phyloP scores from a whole-genome alignment of 2,888 invertebrate genomes.

The Callyntrura sp. region DNA sequence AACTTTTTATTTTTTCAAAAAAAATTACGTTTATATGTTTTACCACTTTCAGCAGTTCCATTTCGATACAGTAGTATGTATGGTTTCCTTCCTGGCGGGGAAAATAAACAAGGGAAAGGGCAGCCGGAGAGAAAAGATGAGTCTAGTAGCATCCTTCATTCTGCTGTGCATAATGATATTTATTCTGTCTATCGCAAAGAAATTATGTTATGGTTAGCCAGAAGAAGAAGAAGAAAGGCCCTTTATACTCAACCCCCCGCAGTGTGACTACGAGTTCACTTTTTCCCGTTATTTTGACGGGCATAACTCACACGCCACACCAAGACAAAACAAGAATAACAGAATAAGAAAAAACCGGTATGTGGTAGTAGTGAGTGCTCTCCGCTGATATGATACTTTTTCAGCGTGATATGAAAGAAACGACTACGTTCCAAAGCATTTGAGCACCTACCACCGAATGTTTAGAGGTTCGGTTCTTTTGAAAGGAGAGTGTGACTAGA shows the following conservation, averaged over 20 bases:
- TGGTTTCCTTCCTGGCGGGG: background rate
- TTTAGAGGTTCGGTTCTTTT: slow-evolving; percentile 21
- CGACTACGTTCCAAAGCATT: slow-evolving; percentile 21
- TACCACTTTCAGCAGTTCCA: background rate
- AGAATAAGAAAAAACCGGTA: background rate
- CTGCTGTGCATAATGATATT: slow-evolving; percentile 47
- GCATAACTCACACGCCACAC: slow-evolving; percentile 46
- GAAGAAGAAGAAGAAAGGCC: slow-evolving; percentile 17
- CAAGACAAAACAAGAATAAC: background rate
- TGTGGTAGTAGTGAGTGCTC: background rate
- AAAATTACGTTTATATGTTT: background rate
- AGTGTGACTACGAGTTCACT: slow-evolving; percentile 52
- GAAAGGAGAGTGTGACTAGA: slow-evolving; percentile 66
- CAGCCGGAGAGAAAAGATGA: slow-evolving; percentile 36
- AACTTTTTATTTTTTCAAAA: background rate
- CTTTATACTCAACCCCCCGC: slow-evolving; percentile 65
- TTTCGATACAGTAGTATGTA: background rate
- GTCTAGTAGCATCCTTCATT: slow-evolving; percentile 27
- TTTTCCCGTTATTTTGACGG: slow-evolving; percentile 62
- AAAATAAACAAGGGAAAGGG: slow-evolving; percentile 24
- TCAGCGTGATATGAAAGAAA: background rate
- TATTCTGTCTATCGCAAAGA: slow-evolving; percentile 44
- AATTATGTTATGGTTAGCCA: slow-evolving; percentile 62
- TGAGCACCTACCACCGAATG: slow-evolving; percentile 28
- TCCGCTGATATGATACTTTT: background rate